Base-by-base conservation (phyloP, 2,113 vertebrate species). In the Campylomormyrus tamandua region DNA sequence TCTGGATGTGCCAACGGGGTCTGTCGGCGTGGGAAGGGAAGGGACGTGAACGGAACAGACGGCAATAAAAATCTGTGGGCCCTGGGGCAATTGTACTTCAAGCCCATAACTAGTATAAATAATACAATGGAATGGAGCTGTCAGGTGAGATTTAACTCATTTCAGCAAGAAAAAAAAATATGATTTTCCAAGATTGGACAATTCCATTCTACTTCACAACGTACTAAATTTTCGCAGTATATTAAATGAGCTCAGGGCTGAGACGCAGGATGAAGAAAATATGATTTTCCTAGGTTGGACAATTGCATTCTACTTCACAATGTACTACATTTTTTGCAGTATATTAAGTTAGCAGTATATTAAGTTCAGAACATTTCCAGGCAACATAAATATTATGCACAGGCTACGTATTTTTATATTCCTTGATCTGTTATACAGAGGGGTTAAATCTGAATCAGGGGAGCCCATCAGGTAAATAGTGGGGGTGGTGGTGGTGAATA, bases 101-200 rank as follows among this genome's bases (percentile, higher is more conserved):
- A 90, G 92, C 92, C 91, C 92, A 94, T 92, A 94, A 95, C 91
- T 92, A 93, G 90, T 92, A 93, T 95, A 94, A 95, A 95, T 95
- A 94, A 94, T 94, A 94, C 92, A 95, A 90, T 92, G 92, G 84
- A 92, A 90, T 92, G 90, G 91, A 93, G 92, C 93, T 94, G 94
- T 94, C 95, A 94, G 90, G 92, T 88, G 80, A 92, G 83, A 91
- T 95, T 91, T 92, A 87, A 92, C 91, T 95, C 92, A 92, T 90
- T 83, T 50, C 90, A 84, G 49, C 74, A 80, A 88, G 70, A 93
- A 93, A 92, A 94, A 70, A 90, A 56, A 56, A 45, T 48, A 66
- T 91, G 91, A 90, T 45, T 88, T 89, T 87, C 83, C 90, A 70
- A 17, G 92, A 91, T 92, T 93, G 90, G 58, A 89, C n/a, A 66